phyloP scores from a whole-genome alignment of 2,113 vertebrate genomes.

The Neoarius graeffei region DNA sequence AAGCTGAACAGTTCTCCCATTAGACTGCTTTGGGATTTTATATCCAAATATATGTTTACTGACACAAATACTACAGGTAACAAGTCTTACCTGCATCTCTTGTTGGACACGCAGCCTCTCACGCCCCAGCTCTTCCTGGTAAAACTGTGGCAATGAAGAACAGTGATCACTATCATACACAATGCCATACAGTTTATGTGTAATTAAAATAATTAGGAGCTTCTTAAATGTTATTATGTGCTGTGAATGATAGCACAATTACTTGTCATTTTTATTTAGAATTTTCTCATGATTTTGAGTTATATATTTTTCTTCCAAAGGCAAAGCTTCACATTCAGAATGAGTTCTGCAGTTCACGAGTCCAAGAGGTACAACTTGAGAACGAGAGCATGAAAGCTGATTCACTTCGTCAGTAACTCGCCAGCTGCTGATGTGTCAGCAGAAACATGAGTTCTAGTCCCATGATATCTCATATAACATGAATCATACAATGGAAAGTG shows the following conservation, averaged over 20 bases:
- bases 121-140: constrained; percentile 75
- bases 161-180: background rate
- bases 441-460: constrained; percentile 10
- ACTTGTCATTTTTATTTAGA: background rate
- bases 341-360: too few species aligned
- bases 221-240: background rate
- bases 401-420: background rate
- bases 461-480: background rate
- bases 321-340: background rate
- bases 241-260: background rate
- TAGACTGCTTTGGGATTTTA: background rate
- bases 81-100: constrained; percentile 74
- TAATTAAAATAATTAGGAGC: background rate
- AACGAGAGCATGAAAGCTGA: background rate
- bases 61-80: background rate
- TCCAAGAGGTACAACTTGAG: background rate
- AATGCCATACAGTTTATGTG: background rate
- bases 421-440: constrained; percentile 35
- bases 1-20: background rate
- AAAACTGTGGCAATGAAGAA: constrained; percentile 65
- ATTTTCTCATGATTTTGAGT: background rate
- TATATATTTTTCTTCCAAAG: background rate
- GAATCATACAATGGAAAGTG: background rate
- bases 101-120: constrained; percentile 77
- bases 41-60: background rate